These are phyloP conservation scores for Periophthalmus modestus DNA, from an alignment of 2,113 vertebrate genomes.

Conservation along the genomic window DNA sequence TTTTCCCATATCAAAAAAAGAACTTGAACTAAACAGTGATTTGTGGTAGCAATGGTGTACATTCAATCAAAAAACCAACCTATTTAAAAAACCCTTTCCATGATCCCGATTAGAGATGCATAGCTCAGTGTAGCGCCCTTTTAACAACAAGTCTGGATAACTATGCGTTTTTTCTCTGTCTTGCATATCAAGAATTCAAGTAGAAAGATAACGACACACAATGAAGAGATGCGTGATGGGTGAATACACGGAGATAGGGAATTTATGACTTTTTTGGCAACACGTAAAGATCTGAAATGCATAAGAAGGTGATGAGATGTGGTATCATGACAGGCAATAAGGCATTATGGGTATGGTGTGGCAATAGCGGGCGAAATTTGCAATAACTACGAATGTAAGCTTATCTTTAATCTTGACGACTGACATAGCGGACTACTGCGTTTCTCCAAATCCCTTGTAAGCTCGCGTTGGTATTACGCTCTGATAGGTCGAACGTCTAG, in stretches of 20 bases:
- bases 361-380: conserved; percentile 32
- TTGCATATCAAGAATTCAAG: conserved; percentile 81
- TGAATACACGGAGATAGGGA: conserved; percentile 6
- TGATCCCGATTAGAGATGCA: conserved; percentile 57
- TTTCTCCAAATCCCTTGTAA: neutral
- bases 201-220: conserved; percentile 66
- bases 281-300: conserved; percentile 46
- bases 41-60: conserved; percentile 49
- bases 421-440: conserved; percentile 8
- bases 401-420: conserved; percentile 33
- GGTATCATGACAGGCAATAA: conserved; percentile 42
- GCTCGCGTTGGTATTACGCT: neutral
- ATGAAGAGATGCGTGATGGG: conserved; percentile 24
- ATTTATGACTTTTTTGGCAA: conserved; percentile 61
- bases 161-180: conserved; percentile 49
- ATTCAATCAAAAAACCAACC: conserved; percentile 53
- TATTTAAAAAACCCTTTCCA: conserved; percentile 18
- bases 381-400: conserved; percentile 39
- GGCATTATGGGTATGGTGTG: conserved; percentile 54
- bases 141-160: conserved; percentile 45
- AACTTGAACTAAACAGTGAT: conserved; percentile 26
- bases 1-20: conserved; percentile 38
- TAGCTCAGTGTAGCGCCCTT: conserved; percentile 40
- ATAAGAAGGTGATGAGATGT: conserved; percentile 23
- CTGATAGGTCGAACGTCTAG: neutral